A percentile compares a stretch with the other conserved stretches of the same genome.
phyloP scores from a whole-genome alignment of 2,113 vertebrate species.

The Nycticryphes semicollaris region DNA sequence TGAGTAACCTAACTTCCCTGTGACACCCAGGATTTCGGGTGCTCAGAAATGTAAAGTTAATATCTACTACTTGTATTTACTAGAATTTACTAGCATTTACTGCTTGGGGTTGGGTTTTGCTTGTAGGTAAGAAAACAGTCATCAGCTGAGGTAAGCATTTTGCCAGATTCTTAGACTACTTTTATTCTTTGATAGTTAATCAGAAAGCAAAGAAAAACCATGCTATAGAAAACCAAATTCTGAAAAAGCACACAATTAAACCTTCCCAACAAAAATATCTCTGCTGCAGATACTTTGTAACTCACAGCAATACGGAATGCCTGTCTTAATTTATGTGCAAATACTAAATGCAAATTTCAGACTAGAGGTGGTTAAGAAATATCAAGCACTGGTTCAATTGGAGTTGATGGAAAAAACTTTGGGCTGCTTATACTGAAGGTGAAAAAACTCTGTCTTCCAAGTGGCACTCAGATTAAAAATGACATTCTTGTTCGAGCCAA shows the following conservation, averaged over 20 bases:
- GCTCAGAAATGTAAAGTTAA: neutral
- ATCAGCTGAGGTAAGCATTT: neutral
- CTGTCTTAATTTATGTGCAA: neutral
- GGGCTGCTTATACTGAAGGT: neutral
- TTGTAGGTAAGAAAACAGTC: constrained; percentile 24
- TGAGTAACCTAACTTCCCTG: neutral
- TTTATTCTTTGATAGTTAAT: neutral
- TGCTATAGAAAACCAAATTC: neutral
- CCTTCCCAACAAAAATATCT: neutral
- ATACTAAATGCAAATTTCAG: neutral
- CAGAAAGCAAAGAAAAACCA: constrained; percentile 6
- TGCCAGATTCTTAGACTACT: neutral
- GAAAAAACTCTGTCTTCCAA: neutral
- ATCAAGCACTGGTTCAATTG: neutral
- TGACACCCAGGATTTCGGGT: neutral
- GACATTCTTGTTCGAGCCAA: neutral
- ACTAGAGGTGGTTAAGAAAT: neutral
- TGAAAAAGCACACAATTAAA: neutral
- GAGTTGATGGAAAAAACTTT: neutral
- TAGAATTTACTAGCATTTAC: neutral
- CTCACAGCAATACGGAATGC: neutral
- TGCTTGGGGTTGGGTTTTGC: neutral
- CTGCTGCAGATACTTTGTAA: neutral
- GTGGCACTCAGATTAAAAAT: neutral
- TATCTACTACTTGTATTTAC: neutral